Evolutionary conservation across 2,888 invertebrate species (phyloP).

Genomic region (Dendrolimus pini): DNA sequence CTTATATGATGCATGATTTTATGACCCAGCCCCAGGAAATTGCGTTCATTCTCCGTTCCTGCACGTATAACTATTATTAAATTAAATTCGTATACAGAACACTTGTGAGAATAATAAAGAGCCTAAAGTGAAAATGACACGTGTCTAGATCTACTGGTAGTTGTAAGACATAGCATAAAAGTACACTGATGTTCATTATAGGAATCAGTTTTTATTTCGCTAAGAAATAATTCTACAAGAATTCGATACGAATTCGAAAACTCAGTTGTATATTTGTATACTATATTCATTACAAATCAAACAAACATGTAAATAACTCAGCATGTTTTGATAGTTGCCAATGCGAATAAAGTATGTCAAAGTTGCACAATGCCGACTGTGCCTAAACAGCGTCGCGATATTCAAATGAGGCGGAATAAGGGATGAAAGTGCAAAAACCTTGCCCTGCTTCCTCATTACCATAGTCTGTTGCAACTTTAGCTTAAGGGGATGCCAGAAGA

Average conservation of each 20-base stretch:
- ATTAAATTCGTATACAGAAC: not conserved
- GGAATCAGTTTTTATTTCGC: too few species aligned
- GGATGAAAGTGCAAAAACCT: slow-evolving; percentile 50
- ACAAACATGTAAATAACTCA: slow-evolving; percentile 18
- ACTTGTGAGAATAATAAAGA: not conserved
- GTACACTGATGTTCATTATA: not conserved
- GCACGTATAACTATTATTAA: too few species aligned
- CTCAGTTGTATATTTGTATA: too few species aligned
- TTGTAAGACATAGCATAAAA: too few species aligned
- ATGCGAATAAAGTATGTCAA: slow-evolving; percentile 22
- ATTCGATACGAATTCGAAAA: too few species aligned
- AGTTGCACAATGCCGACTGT: slow-evolving; percentile 24
- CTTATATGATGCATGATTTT: too few species aligned
- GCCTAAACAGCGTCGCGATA: slow-evolving; percentile 30
- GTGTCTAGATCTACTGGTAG: too few species aligned
- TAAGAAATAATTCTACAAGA: too few species aligned
- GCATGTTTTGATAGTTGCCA: slow-evolving; percentile 5
- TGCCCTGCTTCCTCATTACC: slow-evolving; percentile 43
- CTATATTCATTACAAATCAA: slow-evolving; percentile 4
- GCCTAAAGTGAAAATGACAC: too few species aligned
- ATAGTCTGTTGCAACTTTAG: slow-evolving; percentile 40
- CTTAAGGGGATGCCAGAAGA: slow-evolving; percentile 23
- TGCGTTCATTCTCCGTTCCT: too few species aligned
- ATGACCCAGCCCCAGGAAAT: too few species aligned
- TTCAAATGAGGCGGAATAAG: slow-evolving; percentile 44